Conservation (phyloP, 1,140 invertebrate genomes). For the Antheraea mylitta region DNA sequence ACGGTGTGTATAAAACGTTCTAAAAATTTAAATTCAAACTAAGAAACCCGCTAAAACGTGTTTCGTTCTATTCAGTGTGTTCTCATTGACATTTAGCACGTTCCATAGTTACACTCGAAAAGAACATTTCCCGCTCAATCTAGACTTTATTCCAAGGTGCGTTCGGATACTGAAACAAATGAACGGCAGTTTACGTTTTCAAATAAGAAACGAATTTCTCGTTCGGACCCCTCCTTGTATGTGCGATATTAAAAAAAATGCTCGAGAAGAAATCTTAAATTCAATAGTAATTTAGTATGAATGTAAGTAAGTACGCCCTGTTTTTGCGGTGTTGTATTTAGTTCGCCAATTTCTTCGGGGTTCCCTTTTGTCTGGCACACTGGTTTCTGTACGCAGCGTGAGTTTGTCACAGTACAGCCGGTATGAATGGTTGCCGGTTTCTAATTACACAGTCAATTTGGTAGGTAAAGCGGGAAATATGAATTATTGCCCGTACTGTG, state of each 20-base stretch:
- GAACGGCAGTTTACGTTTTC: conserved; percentile 16
- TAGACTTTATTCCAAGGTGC: conserved; percentile 55
- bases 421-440: conserved; percentile 59
- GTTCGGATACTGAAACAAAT: conserved; percentile 41
- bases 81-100: conserved; percentile 50
- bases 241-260: conserved; percentile 70
- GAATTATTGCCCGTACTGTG: conserved; percentile 66
- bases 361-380: conserved; percentile 63
- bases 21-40: conserved; percentile 42
- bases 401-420: conserved; percentile 51
- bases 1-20: conserved; percentile 5
- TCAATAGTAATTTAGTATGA: conserved; percentile 71
- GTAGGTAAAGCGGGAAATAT: conserved; percentile 62
- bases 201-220: conserved; percentile 57
- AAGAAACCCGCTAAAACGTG: conserved; percentile 50
- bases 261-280: conserved; percentile 72
- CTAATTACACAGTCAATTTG: conserved; percentile 77
- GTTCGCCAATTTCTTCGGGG: conserved; percentile 69
- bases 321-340: conserved; percentile 76
- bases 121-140: conserved; percentile 14
- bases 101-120: conserved; percentile 41
- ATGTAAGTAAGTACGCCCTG: conserved; percentile 69
- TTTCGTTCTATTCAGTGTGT: conserved; percentile 52
- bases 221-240: conserved; percentile 62
- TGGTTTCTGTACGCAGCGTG: conserved; percentile 71